These are phyloP conservation scores for Drosophila lacteicornis DNA, from an alignment of 1,140 invertebrate species.

Conservation along the genomic window DNA sequence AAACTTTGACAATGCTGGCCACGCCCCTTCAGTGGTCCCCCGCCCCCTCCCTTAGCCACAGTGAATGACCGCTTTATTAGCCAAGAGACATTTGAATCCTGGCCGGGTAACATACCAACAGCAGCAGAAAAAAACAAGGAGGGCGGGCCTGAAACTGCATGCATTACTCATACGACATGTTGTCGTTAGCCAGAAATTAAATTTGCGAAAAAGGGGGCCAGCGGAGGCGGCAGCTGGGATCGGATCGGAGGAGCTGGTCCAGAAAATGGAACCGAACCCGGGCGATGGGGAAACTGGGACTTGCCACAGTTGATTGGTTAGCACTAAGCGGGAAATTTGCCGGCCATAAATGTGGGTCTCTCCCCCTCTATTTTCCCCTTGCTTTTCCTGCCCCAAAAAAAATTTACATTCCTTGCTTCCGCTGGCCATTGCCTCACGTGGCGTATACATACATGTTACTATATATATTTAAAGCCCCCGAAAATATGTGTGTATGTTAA, in stretches of 20 bases:
- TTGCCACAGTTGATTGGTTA: constrained; percentile 72
- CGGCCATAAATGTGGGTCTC: constrained; percentile 66
- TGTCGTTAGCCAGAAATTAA: constrained; percentile 47
- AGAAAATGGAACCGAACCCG: constrained; percentile 10
- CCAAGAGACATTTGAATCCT: constrained; percentile 30
- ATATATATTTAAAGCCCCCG: constrained; percentile 13
- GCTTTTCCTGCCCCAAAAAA: constrained; percentile 12
- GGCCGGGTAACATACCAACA: not conserved
- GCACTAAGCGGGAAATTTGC: constrained; percentile 74
- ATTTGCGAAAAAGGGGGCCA: constrained; percentile 20
- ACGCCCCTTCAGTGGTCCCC: not conserved
- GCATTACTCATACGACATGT: constrained; percentile 57
- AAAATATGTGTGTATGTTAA: constrained; percentile 36
- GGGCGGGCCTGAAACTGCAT: constrained; percentile 31
- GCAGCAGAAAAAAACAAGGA: not conserved
- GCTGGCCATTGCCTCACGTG: constrained; percentile 24
- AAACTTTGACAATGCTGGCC: constrained; percentile 54
- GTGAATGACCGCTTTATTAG: constrained; percentile 39
- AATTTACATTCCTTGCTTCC: constrained; percentile 46
- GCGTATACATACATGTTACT: constrained; percentile 5
- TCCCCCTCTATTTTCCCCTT: not conserved
- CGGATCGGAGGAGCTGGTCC: constrained; percentile 11
- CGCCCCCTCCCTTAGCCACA: not conserved
- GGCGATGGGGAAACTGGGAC: constrained; percentile 8
- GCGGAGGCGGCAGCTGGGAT: not conserved